Base-by-base conservation (phyloP, 2,888 invertebrate species). In the Labia minor region DNA sequence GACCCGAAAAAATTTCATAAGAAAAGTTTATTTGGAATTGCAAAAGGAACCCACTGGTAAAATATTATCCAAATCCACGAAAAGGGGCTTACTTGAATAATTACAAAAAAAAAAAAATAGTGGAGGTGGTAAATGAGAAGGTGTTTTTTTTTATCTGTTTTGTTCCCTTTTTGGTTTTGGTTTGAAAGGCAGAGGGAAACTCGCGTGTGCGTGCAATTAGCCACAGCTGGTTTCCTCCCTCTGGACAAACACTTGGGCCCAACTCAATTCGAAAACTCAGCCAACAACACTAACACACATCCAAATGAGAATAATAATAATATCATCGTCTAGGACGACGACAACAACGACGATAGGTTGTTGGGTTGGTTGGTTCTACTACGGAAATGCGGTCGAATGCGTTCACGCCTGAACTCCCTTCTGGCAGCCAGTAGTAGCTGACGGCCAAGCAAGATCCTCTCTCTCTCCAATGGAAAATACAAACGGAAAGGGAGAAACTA, bases 201-300 rank as follows among this genome's bases (percentile, higher is more conserved):
- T 49, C 49, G 49, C 49, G 49, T 49, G 49, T 49, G 49, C 49
- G 49, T 49, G 49, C 49, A 49, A 49, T 49, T 49, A 49, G 49
- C 49, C 49, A 49, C 49, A 49, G 49, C 49, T 49, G 49, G 49
- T 49, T 49, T 49, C 49, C 49, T 49, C 49, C 49, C 49, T 2
- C 33, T 11, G 11, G 6, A 6, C 33, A 6, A 33, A 33, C 49
- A 4, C 49, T 14, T 49, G 49, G 4, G 4, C 26, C 49, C 49
- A 8, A 3, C 6, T 49, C 49, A n/a, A 49, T 33, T 8, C 33
- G 14, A 4, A 49, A 2, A 10, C n/a, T 2, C n/a, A 2, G 6
- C 49, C n/a, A 49, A 4, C 3, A 11, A 49, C 49, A 49, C 2
- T 8, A 4, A 49, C 49, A 49, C 49, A 49, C 49, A 49, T 2